Conservation (phyloP, 2,797 vertebrate genomes). For the Ceyx erithaca region DNA sequence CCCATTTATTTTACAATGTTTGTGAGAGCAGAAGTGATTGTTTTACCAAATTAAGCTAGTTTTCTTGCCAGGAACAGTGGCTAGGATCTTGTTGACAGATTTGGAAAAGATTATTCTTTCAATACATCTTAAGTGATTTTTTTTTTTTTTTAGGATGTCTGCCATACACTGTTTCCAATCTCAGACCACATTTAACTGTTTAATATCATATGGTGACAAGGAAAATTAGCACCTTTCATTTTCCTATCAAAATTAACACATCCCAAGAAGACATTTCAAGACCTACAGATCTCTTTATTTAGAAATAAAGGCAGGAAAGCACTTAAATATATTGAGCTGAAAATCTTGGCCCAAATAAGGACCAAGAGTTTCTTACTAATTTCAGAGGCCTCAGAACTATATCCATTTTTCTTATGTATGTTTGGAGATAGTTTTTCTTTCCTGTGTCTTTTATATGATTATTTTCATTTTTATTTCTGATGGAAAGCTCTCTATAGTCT, state of each 20-base stretch:
- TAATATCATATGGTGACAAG: slow-evolving; percentile 37
- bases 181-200: slow-evolving; percentile 51
- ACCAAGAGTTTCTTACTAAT: neutral
- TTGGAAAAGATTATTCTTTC: slow-evolving; percentile 64
- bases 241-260: slow-evolving; percentile 50
- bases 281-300: neutral
- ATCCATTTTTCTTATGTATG: neutral
- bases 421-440: neutral
- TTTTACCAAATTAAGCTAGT: slow-evolving; percentile 49
- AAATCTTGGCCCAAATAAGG: neutral
- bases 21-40: slow-evolving; percentile 35
- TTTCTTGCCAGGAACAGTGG: slow-evolving; percentile 53
- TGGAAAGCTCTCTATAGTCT: neutral
- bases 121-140: slow-evolving; percentile 30
- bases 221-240: slow-evolving; percentile 60
- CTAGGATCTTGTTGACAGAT: slow-evolving; percentile 56
- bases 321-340: neutral
- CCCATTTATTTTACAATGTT: slow-evolving; percentile 26
- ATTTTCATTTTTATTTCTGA: neutral
- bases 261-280: slow-evolving; percentile 19
- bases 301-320: neutral
- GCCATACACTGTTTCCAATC: slow-evolving; percentile 26
- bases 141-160: slow-evolving; percentile 25
- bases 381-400: neutral
- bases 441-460: neutral